Evolutionary conservation across 2,113 vertebrate genomes (phyloP).

Genomic region (Pyxicephalus adspersus): DNA sequence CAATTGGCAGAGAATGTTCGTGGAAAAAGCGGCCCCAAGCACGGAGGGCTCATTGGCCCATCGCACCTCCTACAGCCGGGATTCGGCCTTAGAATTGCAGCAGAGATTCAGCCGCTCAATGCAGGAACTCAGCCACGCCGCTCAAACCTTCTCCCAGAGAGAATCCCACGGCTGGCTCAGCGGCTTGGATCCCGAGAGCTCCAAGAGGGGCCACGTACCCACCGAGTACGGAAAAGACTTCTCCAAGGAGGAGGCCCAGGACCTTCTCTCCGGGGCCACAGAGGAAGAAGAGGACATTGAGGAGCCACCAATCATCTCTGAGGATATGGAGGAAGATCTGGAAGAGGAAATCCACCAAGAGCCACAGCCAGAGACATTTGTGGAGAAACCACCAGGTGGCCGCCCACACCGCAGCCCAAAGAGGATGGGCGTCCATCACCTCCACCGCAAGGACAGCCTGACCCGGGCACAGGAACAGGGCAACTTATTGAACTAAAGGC

Average conservation of each 20-base stretch:
- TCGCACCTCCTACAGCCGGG: slow-evolving; percentile 84
- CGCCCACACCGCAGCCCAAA: slow-evolving; percentile 91
- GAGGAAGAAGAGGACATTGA: slow-evolving; percentile 61
- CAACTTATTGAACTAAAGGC: slow-evolving; percentile 86
- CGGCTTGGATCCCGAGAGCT: slow-evolving; percentile 81
- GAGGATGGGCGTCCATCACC: slow-evolving; percentile 95
- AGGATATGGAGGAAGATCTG: slow-evolving; percentile 56
- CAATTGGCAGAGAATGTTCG: slow-evolving; percentile 95
- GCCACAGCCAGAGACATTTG: slow-evolving; percentile 59
- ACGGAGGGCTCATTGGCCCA: slow-evolving; percentile 72
- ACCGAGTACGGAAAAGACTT: slow-evolving; percentile 72
- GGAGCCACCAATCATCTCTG: slow-evolving; percentile 54
- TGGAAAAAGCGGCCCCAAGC: slow-evolving; percentile 85
- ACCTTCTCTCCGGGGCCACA: slow-evolving; percentile 71
- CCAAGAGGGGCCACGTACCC: slow-evolving; percentile 67
- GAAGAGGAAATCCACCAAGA: neutral
- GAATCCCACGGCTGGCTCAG: slow-evolving; percentile 86
- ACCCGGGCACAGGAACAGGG: slow-evolving; percentile 95
- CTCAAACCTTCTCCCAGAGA: slow-evolving; percentile 73
- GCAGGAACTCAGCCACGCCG: slow-evolving; percentile 69
- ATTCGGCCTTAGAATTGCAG: slow-evolving; percentile 80
- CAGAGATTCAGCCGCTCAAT: slow-evolving; percentile 72
- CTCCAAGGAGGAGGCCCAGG: slow-evolving; percentile 74
- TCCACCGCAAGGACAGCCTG: slow-evolving; percentile 95
- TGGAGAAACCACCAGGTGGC: slow-evolving; percentile 63